phyloP scores from a whole-genome alignment of 2,113 vertebrate species.

The Pampusana beccarii region DNA sequence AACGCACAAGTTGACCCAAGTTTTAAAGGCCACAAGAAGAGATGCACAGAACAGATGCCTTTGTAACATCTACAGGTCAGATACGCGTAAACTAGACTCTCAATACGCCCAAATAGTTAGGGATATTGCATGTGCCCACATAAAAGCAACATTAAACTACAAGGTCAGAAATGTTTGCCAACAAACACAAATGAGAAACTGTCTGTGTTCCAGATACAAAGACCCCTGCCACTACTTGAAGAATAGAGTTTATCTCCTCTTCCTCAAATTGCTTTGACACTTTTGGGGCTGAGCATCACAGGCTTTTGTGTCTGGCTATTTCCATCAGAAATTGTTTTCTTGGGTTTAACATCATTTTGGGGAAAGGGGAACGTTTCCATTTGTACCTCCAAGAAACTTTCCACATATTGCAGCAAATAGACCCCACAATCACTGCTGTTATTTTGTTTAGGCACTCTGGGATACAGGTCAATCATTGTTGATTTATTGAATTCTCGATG shows the following conservation, averaged over 20 bases:
- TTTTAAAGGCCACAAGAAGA: neutral
- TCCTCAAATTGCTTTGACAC: neutral
- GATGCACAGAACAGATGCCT: neutral
- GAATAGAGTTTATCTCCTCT: neutral
- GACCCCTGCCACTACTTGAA: neutral
- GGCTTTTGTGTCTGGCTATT: neutral
- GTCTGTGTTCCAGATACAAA: neutral
- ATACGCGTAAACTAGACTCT: neutral
- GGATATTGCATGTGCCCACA: neutral
- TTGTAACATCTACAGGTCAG: neutral
- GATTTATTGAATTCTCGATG: slow-evolving; percentile 83
- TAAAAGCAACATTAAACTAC: neutral
- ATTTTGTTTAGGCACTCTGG: slow-evolving; percentile 92
- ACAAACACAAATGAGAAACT: neutral
- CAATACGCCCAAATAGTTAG: neutral
- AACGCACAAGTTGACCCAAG: neutral
- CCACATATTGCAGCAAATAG: slow-evolving; percentile 94
- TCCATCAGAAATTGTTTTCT: neutral
- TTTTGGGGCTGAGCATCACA: neutral
- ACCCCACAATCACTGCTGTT: slow-evolving; percentile 96
- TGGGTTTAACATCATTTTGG: neutral
- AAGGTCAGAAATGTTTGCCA: neutral
- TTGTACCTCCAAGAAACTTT: slow-evolving; percentile 92
- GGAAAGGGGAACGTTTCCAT: neutral
- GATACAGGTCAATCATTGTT: slow-evolving; percentile 84